Percentiles rank a stretch among this genome's conserved stretches.
Conservation (phyloP, 2,888 invertebrate species). For the Netelia melanura region DNA sequence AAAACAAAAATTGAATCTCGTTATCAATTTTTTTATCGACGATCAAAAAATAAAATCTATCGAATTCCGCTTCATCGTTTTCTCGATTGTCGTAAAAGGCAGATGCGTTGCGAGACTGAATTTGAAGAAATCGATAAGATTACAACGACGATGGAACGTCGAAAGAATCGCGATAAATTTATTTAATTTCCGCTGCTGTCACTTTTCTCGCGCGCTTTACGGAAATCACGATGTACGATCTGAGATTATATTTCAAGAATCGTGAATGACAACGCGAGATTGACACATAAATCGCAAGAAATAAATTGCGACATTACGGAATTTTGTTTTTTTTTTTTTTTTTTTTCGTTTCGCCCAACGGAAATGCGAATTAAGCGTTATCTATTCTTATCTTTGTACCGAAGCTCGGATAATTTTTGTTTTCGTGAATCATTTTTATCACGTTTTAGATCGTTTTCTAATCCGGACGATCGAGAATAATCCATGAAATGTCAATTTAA, state of each 20-base stretch:
- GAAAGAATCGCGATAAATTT: slow-evolving; percentile 25
- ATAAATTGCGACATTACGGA: not conserved
- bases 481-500: too few species aligned
- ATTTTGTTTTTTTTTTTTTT: not conserved
- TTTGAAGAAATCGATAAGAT: not conserved
- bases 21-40: not conserved
- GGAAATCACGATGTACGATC: slow-evolving; percentile 22
- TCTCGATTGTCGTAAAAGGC: not conserved
- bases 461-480: too few species aligned
- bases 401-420: not conserved
- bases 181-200: slow-evolving; percentile 60
- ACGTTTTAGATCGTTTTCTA: not conserved
- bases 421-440: not conserved
- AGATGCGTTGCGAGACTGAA: not conserved
- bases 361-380: slow-evolving; percentile 16
- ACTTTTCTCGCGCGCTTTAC: not conserved
- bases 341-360: not conserved
- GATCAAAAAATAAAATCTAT: not conserved
- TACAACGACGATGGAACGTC: not conserved
- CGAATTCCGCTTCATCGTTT: not conserved
- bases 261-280: not conserved
- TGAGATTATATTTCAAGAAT: slow-evolving; percentile 21
- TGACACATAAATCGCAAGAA: not conserved
- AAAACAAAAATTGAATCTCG: not conserved
- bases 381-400: slow-evolving; percentile 17